phyloP scores from a whole-genome alignment of 2,888 invertebrate species.

The Cosmia trapezina region DNA sequence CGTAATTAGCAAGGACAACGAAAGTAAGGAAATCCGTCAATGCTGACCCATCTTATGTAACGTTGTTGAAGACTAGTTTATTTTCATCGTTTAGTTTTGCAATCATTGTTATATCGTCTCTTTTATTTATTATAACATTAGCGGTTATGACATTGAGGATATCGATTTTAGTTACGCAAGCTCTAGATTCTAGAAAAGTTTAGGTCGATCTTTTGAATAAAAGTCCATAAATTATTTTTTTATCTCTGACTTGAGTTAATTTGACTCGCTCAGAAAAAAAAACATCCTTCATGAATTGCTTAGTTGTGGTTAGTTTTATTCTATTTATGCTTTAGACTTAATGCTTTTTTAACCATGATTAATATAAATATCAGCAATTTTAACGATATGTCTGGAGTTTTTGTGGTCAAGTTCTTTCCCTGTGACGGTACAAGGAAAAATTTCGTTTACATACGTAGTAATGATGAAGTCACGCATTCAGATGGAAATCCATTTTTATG shows the following conservation, averaged over 20 bases:
- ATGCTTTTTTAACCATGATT: slow-evolving; percentile 9
- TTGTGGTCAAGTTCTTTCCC: slow-evolving; percentile 21
- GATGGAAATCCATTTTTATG: slow-evolving; percentile 43
- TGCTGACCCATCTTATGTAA: slow-evolving; percentile 74
- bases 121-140: slow-evolving; percentile 47
- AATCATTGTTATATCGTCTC: slow-evolving; percentile 67
- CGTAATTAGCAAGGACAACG: slow-evolving; percentile 62
- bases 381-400: neutral
- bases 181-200: slow-evolving; percentile 16
- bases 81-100: slow-evolving; percentile 63
- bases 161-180: slow-evolving; percentile 31
- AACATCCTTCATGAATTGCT: neutral
- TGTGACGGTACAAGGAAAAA: slow-evolving; percentile 40
- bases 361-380: slow-evolving; percentile 7
- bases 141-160: slow-evolving; percentile 14
- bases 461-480: slow-evolving; percentile 44
- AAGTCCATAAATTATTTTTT: neutral
- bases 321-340: neutral
- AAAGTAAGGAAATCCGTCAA: slow-evolving; percentile 81
- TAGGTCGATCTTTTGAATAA: neutral
- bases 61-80: slow-evolving; percentile 60
- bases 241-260: too few species aligned
- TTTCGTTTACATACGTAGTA: slow-evolving; percentile 26
- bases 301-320: neutral
- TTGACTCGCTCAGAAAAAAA: neutral